Percentiles rank a stretch among this genome's conserved stretches.
Evolutionary conservation across 1,140 invertebrate species (phyloP).

Genomic region (Wiebesia pumilae): DNA sequence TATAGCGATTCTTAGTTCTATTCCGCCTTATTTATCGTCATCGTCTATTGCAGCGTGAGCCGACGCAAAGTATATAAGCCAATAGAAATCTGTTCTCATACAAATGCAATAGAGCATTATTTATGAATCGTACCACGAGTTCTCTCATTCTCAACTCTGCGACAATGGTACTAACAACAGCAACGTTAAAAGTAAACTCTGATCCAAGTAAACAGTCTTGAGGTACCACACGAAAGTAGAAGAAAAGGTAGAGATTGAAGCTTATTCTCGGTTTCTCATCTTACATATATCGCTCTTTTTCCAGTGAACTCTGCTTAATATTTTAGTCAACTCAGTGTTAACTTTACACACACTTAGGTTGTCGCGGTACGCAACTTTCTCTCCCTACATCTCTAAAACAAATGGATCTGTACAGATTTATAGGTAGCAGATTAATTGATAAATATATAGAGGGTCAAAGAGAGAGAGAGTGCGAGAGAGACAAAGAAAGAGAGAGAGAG

Average conservation of each 20-base stretch:
- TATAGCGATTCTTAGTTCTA: not conserved
- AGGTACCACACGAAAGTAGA: constrained; percentile 48
- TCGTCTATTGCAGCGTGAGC: not conserved
- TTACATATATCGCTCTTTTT: not conserved
- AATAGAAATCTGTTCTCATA: constrained; percentile 10
- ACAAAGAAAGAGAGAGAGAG: too few relatives aligned
- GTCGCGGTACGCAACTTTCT: too few relatives aligned
- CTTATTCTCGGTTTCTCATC: not conserved
- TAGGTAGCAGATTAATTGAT: constrained; percentile 29
- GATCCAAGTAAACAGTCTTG: constrained; percentile 63
- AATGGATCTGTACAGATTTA: constrained; percentile 35
- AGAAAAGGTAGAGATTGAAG: not conserved
- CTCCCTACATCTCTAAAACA: too few relatives aligned
- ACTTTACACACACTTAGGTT: too few relatives aligned
- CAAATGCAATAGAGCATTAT: constrained; percentile 68
- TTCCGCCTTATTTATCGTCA: not conserved
- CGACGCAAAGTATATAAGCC: not conserved
- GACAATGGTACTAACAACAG: not conserved
- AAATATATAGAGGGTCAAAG: too few relatives aligned
- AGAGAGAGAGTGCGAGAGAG: too few relatives aligned
- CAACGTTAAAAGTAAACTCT: not conserved
- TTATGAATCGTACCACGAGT: constrained; percentile 66
- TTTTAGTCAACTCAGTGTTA: too few relatives aligned
- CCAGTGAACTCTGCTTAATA: too few relatives aligned
- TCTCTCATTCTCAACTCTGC: constrained; percentile 43